Evolutionary conservation across 2,113 vertebrate species (phyloP).

Genomic region (Tor tambroides): DNA sequence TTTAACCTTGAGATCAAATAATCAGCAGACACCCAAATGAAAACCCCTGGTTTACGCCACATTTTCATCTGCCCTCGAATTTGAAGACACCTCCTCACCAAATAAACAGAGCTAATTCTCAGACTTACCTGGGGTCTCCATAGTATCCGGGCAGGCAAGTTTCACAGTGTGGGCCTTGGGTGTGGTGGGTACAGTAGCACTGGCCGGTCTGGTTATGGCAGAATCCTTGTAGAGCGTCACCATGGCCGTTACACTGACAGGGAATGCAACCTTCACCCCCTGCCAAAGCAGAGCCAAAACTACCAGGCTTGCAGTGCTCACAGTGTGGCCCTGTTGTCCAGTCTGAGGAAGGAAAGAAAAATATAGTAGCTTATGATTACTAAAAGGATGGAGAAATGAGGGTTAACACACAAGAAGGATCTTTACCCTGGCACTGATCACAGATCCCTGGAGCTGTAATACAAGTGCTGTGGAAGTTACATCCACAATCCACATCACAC

Average conservation of each 20-base stretch:
- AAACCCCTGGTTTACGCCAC: not conserved
- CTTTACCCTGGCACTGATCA: slow-evolving; percentile 86
- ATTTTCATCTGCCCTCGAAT: not conserved
- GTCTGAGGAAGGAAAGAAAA: slow-evolving; percentile 67
- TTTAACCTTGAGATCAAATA: not conserved
- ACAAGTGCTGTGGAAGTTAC: slow-evolving; percentile 89
- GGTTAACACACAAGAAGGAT: not conserved
- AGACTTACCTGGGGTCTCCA: slow-evolving; percentile 86
- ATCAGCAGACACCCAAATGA: not conserved
- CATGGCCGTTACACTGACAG: slow-evolving; percentile 89
- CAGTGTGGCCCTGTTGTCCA: slow-evolving; percentile 88
- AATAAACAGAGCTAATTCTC: not conserved
- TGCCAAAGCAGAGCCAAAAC: slow-evolving; percentile 83
- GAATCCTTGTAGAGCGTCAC: slow-evolving; percentile 81
- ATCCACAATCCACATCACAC: slow-evolving; percentile 88
- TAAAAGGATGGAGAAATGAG: not conserved
- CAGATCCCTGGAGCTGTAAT: slow-evolving; percentile 83
- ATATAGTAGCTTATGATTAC: not conserved
- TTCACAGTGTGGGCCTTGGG: slow-evolving; percentile 87
- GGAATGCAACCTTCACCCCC: slow-evolving; percentile 78
- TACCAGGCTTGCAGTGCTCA: slow-evolving; percentile 86
- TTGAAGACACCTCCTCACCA: not conserved
- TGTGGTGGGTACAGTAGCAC: slow-evolving; percentile 90
- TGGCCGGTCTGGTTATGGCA: slow-evolving; percentile 86
- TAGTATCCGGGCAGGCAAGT: slow-evolving; percentile 87